Base-by-base conservation (phyloP, 1,140 invertebrate species). In the Hycleus phaleratus region DNA sequence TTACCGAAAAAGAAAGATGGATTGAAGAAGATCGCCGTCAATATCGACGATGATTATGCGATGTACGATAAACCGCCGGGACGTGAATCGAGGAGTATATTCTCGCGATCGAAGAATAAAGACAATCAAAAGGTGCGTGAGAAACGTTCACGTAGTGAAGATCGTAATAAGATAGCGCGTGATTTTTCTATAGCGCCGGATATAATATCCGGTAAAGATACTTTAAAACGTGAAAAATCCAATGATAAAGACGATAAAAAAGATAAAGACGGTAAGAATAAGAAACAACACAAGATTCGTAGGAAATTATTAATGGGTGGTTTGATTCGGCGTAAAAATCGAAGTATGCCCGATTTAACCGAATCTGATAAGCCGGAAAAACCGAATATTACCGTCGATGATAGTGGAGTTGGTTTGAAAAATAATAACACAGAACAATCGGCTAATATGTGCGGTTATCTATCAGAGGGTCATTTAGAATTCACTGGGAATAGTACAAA, bases 261-360 rank as follows among this genome's bases (percentile, higher is more conserved):
- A 51, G 67, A 70, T 0, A 79, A 80, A 64, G 86, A 90, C 58
- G 79, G 81, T 50, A 89, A 90, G 67, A 84, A 84, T 10, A 93
- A 93, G 68, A 95, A 94, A 64, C 91, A 94, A 70, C 91, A 94
- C 69, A 93, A 92, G 75, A 91, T 95, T 43, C 75, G 91, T 26
- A 79, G 91, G 69, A 94, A 93, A 73, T 67, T 94, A 1, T 68
- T 95, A 1, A 93, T 94, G 90, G 91, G 91, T 25, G 91, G 90
- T 1, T 76, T 94, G 49, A 93, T 94, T 38, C 81, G 86, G 61
- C 78, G 91, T 32, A 95, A 94, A 73, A 95, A 95, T 71, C 77
- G 90, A 59, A 93, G 90, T 56, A 90, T 95, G 87, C 92, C 92
- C 1, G 92, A 95, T 78, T 75, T 95, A 11, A 84, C 91, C 2